Percentiles rank a stretch among this genome's conserved stretches.
phyloP scores from a whole-genome alignment of 2,888 invertebrate species.

The Cynaeus angustus region DNA sequence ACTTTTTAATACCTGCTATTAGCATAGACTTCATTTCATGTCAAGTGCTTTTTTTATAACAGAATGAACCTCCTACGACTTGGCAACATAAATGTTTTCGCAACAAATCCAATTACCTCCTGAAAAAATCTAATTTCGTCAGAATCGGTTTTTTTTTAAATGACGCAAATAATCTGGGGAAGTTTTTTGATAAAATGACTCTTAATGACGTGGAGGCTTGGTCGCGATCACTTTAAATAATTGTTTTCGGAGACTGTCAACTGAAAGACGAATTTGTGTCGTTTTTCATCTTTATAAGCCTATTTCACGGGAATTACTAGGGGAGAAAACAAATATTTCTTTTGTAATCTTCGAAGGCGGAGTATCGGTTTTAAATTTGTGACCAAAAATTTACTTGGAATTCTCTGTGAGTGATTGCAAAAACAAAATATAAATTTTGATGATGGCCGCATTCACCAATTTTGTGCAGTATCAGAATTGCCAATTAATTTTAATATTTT shows the following conservation, averaged over 20 bases:
- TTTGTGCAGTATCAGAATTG: too few species aligned
- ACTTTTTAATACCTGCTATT: slow-evolving; percentile 20
- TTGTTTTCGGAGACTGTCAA: not conserved
- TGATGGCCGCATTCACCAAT: too few species aligned
- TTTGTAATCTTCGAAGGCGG: slow-evolving; percentile 8
- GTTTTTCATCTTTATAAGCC: slow-evolving; percentile 12
- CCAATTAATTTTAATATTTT: too few species aligned
- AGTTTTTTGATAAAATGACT: not conserved
- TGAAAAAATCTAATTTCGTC: not conserved
- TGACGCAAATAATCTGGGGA: slow-evolving; percentile 1
- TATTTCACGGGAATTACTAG: not conserved
- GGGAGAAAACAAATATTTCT: slow-evolving; percentile 2
- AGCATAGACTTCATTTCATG: slow-evolving; percentile 27
- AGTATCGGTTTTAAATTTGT: too few species aligned
- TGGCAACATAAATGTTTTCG: slow-evolving; percentile 24
- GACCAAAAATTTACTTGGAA: too few species aligned
- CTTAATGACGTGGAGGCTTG: not conserved
- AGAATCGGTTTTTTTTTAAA: not conserved
- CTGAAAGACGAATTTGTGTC: not conserved
- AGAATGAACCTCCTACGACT: slow-evolving; percentile 3
- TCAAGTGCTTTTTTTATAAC: slow-evolving; percentile 22
- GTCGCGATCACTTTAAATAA: slow-evolving; percentile 7
- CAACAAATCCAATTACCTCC: slow-evolving; percentile 27
- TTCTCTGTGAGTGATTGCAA: too few species aligned
- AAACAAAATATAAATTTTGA: too few species aligned